Evolutionary conservation across 2,888 invertebrate genomes (phyloP).

Genomic region (Galerucella nymphaeae): DNA sequence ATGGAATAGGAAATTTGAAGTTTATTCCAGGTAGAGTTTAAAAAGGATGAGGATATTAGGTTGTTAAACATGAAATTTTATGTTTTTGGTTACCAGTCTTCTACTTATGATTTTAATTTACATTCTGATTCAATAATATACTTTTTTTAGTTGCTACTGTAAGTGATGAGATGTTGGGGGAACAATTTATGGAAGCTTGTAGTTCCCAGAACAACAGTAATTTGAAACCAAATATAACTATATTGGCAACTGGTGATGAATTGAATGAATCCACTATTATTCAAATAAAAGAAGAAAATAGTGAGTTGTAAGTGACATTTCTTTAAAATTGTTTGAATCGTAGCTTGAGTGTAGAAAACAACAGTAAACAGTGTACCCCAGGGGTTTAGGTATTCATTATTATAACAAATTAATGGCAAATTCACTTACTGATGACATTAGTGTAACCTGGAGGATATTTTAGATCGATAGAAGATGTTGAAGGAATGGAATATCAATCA

Average conservation of each 20-base stretch:
- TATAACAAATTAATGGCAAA: too few relatives aligned
- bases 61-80: not conserved
- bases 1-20: constrained; percentile 3
- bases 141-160: constrained; percentile 3
- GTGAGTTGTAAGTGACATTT: constrained; percentile 22
- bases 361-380: too few relatives aligned
- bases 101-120: not conserved
- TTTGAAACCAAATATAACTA: constrained; percentile 11
- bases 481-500: constrained; percentile 17
- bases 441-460: not conserved
- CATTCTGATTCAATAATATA: not conserved
- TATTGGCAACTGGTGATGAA: constrained; percentile 28
- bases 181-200: constrained; percentile 10
- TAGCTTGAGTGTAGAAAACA: too few relatives aligned
- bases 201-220: not conserved
- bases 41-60: not conserved
- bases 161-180: constrained; percentile 6
- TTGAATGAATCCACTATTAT: constrained; percentile 3
- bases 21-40: constrained; percentile 7
- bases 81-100: too few relatives aligned
- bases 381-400: too few relatives aligned
- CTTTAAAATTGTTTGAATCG: too few relatives aligned
- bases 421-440: too few relatives aligned
- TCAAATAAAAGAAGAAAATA: constrained; percentile 19
- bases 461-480: not conserved